Base-by-base conservation (phyloP, 2,797 vertebrate genomes). In the Ptychadena robeensis region DNA sequence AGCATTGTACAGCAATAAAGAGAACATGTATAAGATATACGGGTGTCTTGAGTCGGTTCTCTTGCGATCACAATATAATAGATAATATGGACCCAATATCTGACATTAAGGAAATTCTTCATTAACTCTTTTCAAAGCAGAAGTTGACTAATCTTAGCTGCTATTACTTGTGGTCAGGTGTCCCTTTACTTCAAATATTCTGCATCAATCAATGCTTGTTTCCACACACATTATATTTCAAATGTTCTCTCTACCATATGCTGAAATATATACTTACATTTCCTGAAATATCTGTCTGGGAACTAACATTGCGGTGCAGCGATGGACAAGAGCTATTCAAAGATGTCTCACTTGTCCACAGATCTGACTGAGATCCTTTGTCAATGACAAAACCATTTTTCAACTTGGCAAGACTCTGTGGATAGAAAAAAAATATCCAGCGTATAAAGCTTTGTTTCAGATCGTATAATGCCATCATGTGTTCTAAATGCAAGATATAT, bases 251-350 rank as follows among this genome's bases (percentile, higher is more conserved):
- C 38, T 40, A 40, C 12, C 38, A 14, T 38, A 8, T 15, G 11
- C 38, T 40, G 1, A 40, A 40, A 40, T 12, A 53, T 22, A 80
- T 80, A 91, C 95, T 95, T 89, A 98, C 98, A 79, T 96, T 96
- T 22, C 92, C 92, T 0, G 96, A 95, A 86, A 98, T 90, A 85
- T 99, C 97, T 0, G 97, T 99, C 92, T 99, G 98, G 32, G 97
- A 98, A 88, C 96, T 96, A 57, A 96, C 93, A 2, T 99, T 97
- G 11, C 92, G 93, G 0, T 95, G 93, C 14, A 96, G 87, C 2
- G 92, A 94, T 73, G 94, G 89, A 81, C 93, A 91, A 0, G 96
- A 96, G 91, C 91, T 93, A 57, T 94, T 94, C 82, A 96, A 88
- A 0, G 96, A 97, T 11, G 93, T 65, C 12, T 88, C 95, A 90